Evolutionary conservation across 2,113 vertebrate species (phyloP), one percentile per base, ranked within the genome.

Genomic region (Oxyruncus cristatus): DNA sequence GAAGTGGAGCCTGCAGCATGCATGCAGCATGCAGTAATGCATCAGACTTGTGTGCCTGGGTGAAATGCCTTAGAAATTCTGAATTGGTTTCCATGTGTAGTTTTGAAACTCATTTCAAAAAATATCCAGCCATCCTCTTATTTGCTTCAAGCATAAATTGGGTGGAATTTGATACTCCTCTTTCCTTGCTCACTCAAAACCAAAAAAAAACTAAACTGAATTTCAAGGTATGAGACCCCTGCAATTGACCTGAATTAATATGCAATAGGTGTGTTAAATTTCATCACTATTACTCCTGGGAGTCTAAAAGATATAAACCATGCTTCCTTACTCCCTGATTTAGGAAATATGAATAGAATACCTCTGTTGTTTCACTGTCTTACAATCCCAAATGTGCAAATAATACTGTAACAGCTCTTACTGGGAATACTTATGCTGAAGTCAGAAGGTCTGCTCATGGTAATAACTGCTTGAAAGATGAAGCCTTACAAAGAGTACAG

Each of bases 21-120:
- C 95, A 96, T 94, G 95, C 92, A 92, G 79, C 68, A 2, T 96
- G 92, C 92, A 95, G 65, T 75, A 76, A 88, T 77, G 96, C 83
- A 84, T 88, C 37, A 49, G 55, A 84, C 49, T 94, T 84, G 86
- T 93, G 94, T 91, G 91, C 92, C 80, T 84, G 93, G 65, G 75
- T 92, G 83, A 96, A 93, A 92, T 94, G 91, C 44, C 91, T 95
- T 78, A 47, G 49, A 91, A 91, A 85, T 58, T 94, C 76, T 75
- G 11, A 44, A 65, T 4, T 78, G 21, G 6, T 81, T 71, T 84
- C 61, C 55, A 70, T 11, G 9, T 59, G 26, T 65, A 35, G 65
- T 67, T 91, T 81, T 75, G 44, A 62, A 94, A 78, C 37, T 68
- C 4, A 75, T 44, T 83, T 37, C 52, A 80, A 58, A 76, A 88